Conservation (phyloP, 2,888 invertebrate genomes). For the Heteropelma amictum region DNA sequence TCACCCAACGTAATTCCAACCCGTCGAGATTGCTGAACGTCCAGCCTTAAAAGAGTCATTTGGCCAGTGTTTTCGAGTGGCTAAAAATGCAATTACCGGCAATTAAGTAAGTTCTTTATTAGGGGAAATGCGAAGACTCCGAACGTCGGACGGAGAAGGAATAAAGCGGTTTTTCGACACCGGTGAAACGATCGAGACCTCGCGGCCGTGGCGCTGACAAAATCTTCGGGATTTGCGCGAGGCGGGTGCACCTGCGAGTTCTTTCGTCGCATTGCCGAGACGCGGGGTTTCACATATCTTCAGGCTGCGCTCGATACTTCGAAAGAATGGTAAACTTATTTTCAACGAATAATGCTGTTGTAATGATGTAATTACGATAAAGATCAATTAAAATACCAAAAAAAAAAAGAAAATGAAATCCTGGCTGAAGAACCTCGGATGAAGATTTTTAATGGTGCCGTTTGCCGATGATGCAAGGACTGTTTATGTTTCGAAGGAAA, state of each 20-base stretch:
- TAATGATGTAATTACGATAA: too few species aligned
- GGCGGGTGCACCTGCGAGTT: slow-evolving; percentile 34
- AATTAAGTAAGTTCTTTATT: slow-evolving; percentile 64
- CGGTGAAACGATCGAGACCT: slow-evolving; percentile 40
- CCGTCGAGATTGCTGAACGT: background rate
- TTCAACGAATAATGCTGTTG: too few species aligned
- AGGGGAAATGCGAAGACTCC: background rate
- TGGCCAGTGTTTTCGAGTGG: slow-evolving; percentile 61
- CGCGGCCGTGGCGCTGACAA: slow-evolving; percentile 50
- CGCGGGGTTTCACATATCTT: background rate
- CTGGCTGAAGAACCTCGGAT: too few species aligned
- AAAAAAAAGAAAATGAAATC: too few species aligned
- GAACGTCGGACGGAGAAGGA: background rate
- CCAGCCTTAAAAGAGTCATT: slow-evolving; percentile 40
- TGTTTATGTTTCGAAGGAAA: too few species aligned
- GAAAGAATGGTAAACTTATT: background rate
- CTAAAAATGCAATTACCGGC: slow-evolving; percentile 70
- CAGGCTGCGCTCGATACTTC: background rate
- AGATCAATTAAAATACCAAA: too few species aligned
- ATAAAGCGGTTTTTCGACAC: slow-evolving; percentile 34
- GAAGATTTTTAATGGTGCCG: too few species aligned
- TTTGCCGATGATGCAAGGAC: too few species aligned
- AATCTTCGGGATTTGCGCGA: slow-evolving; percentile 26
- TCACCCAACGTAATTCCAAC: background rate
- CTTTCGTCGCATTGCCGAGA: slow-evolving; percentile 14